A percentile compares a stretch with the other conserved stretches of the same genome.
Evolutionary conservation across 2,888 invertebrate genomes (phyloP).

Genomic region (Anorthoa munda): DNA sequence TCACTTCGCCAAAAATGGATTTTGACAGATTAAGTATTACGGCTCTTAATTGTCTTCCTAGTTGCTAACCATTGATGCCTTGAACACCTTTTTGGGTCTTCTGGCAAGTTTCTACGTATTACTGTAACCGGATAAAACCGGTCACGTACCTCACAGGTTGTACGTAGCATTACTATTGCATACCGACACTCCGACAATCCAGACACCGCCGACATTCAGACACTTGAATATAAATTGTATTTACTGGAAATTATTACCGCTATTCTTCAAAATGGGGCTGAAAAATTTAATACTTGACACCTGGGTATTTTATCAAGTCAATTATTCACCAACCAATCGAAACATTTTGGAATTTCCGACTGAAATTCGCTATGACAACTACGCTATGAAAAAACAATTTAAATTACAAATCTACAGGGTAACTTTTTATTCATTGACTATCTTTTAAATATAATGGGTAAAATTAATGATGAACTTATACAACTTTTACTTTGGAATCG

Average conservation of each 20-base stretch:
- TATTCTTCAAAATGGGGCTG: conserved; percentile 5
- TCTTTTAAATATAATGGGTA: no score
- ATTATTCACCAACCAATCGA: not conserved
- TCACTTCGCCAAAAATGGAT: no score
- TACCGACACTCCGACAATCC: conserved; percentile 33
- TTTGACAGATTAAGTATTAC: no score
- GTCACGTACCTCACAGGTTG: conserved; percentile 58
- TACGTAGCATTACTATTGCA: conserved; percentile 53
- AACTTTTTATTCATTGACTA: no score
- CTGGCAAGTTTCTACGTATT: not conserved
- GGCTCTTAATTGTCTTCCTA: no score
- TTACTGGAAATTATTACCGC: conserved; percentile 32
- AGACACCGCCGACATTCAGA: conserved; percentile 27
- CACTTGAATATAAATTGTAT: conserved; percentile 54
- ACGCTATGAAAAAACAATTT: no score
- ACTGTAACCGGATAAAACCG: conserved; percentile 52
- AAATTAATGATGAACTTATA: no score
- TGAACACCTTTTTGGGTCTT: not conserved
- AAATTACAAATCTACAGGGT: no score
- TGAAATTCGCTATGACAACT: not conserved
- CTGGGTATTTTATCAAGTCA: not conserved
- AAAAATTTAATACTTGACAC: not conserved
- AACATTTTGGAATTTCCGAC: not conserved
- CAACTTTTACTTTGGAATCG: not conserved
- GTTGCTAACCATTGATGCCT: no score